Evolutionary conservation across 2,113 vertebrate genomes (phyloP).

Genomic region (Talpa occidentalis): DNA sequence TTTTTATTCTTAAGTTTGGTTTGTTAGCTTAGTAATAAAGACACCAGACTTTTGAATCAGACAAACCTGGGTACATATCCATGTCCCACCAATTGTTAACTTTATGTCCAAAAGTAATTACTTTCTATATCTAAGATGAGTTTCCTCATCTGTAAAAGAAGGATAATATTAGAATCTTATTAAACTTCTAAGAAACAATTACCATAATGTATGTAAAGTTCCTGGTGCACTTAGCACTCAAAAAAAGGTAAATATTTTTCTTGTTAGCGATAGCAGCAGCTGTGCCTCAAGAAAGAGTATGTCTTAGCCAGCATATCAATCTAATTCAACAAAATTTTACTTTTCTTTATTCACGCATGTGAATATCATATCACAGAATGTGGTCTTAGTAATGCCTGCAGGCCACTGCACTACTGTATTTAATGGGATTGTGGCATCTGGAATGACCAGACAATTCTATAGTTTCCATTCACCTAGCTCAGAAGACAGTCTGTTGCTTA

Average conservation of each 20-base stretch:
- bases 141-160: background rate
- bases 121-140: background rate
- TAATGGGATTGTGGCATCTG: background rate
- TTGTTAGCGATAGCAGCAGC: background rate
- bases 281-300: background rate
- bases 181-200: background rate
- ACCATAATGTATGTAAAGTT: background rate
- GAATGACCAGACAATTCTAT: background rate
- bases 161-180: background rate
- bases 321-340: background rate
- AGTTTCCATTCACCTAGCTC: background rate
- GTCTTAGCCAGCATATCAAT: background rate
- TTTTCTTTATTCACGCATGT: background rate
- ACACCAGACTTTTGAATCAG: background rate
- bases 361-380: background rate
- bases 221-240: background rate
- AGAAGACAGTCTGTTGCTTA: background rate
- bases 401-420: background rate
- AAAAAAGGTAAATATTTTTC: background rate
- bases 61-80: background rate
- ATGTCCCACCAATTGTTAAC: background rate
- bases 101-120: background rate
- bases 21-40: background rate
- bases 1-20: background rate
- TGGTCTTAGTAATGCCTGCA: background rate